Conservation (phyloP, 2,113 vertebrate genomes). For the Myrmecophaga tridactyla region DNA sequence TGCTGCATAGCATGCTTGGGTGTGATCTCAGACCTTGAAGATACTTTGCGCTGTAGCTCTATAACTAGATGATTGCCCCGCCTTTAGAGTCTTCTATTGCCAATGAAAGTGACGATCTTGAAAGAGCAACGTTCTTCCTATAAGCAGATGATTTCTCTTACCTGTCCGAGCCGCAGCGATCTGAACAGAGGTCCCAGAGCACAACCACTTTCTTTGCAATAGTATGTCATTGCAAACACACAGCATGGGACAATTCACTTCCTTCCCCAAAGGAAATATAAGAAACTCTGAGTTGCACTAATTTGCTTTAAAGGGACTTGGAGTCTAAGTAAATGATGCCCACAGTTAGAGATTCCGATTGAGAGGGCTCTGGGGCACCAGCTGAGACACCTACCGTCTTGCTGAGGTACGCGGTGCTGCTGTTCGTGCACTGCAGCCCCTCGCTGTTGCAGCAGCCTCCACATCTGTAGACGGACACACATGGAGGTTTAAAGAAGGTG, state of each 20-base stretch:
- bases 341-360: background rate
- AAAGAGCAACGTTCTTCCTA: background rate
- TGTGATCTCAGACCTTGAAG: background rate
- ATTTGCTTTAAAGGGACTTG: too few species aligned
- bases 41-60: background rate
- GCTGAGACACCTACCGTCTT: slow-evolving; percentile 91
- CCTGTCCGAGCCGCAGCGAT: background rate
- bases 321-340: too few species aligned
- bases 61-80: background rate
- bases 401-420: slow-evolving; percentile 95
- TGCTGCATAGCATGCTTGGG: background rate
- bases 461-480: slow-evolving; percentile 99
- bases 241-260: background rate
- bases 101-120: background rate
- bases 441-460: slow-evolving; percentile 99
- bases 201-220: background rate
- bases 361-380: background rate
- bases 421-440: slow-evolving; percentile 96
- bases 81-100: background rate
- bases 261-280: background rate
- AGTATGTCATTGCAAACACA: background rate
- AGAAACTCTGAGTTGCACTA: background rate
- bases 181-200: background rate
- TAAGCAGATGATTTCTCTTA: background rate
- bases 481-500: slow-evolving; percentile 99